A percentile compares a stretch with the other conserved stretches of the same genome.
phyloP scores from a whole-genome alignment of 2,797 vertebrate species.

The Gymnoscopelus microlampas region DNA sequence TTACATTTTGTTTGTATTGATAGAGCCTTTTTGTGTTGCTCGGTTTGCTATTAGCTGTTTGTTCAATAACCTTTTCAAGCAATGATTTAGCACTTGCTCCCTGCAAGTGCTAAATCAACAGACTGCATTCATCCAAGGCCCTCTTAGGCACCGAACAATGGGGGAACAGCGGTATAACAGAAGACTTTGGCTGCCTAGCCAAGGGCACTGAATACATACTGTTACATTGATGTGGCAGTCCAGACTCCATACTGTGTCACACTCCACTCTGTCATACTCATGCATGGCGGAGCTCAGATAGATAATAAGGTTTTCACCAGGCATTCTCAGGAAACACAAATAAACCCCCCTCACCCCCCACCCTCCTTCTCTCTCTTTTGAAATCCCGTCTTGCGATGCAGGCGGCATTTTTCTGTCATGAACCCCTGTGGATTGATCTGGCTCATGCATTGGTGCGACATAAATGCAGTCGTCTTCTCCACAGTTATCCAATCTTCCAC shows the following conservation, averaged over 20 bases:
- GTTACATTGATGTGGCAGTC: constrained; percentile 12
- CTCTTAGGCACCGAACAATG: constrained; percentile 6
- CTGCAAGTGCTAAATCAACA: too few species aligned
- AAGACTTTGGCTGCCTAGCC: neutral
- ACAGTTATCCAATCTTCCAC: constrained; percentile 46
- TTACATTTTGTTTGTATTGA: too few species aligned
- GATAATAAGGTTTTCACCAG: constrained; percentile 21
- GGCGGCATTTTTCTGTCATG: constrained; percentile 15
- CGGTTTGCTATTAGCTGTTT: too few species aligned
- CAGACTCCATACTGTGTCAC: constrained; percentile 10
- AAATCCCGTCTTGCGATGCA: constrained; percentile 34
- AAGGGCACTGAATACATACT: constrained; percentile 26
- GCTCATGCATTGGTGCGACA: constrained; percentile 35
- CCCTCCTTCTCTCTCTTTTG: constrained; percentile 11
- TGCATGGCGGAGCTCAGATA: constrained; percentile 1
- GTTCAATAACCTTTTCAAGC: too few species aligned
- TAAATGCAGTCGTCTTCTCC: constrained; percentile 39
- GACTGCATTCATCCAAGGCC: neutral
- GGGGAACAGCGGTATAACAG: neutral
- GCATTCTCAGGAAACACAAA: constrained; percentile 28
- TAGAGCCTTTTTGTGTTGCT: too few species aligned
- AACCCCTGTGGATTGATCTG: constrained; percentile 17
- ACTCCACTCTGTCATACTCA: constrained; percentile 8
- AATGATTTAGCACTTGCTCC: too few species aligned
- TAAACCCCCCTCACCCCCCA: neutral